Evolutionary conservation across 2,113 vertebrate genomes (phyloP).

Genomic region (Eurypyga helias): DNA sequence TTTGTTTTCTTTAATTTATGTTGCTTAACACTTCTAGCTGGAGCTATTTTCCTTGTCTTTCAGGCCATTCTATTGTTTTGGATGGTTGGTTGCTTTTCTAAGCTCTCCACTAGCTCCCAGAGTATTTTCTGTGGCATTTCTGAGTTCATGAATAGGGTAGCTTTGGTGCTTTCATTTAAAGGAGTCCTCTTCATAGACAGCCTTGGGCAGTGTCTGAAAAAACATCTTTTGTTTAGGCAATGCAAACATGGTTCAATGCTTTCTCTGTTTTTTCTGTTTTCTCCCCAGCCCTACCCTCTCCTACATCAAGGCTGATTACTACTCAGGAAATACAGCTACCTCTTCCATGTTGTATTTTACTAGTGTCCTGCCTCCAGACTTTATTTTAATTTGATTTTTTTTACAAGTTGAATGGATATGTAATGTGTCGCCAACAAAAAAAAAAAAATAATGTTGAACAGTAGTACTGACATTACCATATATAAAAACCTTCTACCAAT

Average conservation of each 20-base stretch:
- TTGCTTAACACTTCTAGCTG: neutral
- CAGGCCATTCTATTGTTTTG: neutral
- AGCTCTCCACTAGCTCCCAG: neutral
- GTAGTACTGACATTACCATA: neutral
- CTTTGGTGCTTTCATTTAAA: slow-evolving; percentile 17
- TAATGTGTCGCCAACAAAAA: neutral
- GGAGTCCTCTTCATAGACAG: neutral
- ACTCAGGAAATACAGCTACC: neutral
- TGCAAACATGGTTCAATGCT: neutral
- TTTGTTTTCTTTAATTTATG: neutral
- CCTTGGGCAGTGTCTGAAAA: neutral
- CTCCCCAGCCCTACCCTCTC: neutral
- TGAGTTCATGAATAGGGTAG: neutral
- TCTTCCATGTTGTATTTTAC: neutral
- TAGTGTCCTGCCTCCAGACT: neutral
- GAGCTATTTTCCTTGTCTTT: neutral
- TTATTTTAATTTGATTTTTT: neutral
- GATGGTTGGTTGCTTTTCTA: neutral
- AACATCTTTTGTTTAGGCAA: neutral
- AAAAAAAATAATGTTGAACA: neutral
- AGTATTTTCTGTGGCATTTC: neutral
- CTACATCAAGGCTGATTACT: neutral
- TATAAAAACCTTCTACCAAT: neutral
- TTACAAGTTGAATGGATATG: neutral
- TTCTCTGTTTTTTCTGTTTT: neutral